phyloP scores from a whole-genome alignment of 2,888 invertebrate species.

The Eupelmus urozonus region DNA sequence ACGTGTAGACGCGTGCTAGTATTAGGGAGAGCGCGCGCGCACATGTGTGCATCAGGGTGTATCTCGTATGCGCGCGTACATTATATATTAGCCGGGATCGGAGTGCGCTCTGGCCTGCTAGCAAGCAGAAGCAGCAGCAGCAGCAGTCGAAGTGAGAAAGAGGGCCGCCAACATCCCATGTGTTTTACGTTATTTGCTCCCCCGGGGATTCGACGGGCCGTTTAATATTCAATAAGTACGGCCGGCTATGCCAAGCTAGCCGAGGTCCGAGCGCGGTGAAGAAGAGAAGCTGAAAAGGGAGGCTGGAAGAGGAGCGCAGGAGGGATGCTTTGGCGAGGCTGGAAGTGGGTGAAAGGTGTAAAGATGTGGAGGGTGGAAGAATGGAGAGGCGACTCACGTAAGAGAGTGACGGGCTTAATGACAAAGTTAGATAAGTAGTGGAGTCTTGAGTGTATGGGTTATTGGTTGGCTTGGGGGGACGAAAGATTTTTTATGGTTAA shows the following conservation, averaged over 20 bases:
- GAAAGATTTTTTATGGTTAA: no score
- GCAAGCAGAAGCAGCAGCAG: no score
- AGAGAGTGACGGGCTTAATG: no score
- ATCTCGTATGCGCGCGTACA: conserved; percentile 20
- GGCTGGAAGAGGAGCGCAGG: neutral
- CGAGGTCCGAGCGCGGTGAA: neutral
- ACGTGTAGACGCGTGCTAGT: neutral
- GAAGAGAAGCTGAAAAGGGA: neutral
- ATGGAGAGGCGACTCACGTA: no score
- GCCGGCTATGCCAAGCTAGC: neutral
- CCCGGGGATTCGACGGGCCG: conserved; percentile 58
- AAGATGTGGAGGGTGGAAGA: no score
- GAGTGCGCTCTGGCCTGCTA: neutral
- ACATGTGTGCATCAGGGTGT: neutral
- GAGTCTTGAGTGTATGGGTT: no score
- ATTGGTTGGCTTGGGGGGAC: no score
- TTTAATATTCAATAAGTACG: conserved; percentile 68
- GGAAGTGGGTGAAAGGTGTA: no score
- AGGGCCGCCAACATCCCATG: conserved; percentile 36
- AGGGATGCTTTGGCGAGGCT: no score
- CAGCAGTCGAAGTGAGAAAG: conserved; percentile 47
- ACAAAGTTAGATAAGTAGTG: no score
- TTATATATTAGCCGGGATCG: conserved; percentile 45
- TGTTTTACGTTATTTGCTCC: conserved; percentile 64
- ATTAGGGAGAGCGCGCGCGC: neutral